A percentile compares a stretch with the other conserved stretches of the same genome.
Evolutionary conservation across 2,797 vertebrate genomes (phyloP).

Genomic region (Pipistrellus kuhlii): DNA sequence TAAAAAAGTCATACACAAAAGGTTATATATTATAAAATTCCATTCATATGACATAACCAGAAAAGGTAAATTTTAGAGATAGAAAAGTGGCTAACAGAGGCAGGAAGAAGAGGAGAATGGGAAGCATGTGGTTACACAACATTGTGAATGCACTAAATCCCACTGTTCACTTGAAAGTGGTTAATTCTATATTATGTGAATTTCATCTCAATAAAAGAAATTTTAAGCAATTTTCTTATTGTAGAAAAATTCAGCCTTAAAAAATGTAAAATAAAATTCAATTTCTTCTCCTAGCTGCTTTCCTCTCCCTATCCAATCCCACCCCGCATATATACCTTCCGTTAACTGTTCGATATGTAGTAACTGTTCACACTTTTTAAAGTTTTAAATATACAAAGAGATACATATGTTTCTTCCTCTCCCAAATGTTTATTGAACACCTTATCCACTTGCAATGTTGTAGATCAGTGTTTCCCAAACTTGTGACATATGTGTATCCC

Average conservation of each 20-base stretch:
- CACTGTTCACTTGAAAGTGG: background rate
- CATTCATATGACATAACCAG: background rate
- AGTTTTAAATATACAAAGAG: background rate
- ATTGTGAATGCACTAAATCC: background rate
- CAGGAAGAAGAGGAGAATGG: background rate
- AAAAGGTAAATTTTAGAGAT: background rate
- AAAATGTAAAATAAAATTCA: background rate
- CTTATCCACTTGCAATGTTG: background rate
- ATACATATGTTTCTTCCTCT: background rate
- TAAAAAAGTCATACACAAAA: background rate
- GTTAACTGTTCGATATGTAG: background rate
- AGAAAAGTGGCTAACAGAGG: background rate
- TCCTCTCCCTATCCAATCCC: background rate
- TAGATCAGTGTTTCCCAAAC: too few species aligned
- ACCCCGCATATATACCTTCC: background rate
- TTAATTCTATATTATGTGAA: background rate
- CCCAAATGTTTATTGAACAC: background rate
- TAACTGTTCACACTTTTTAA: background rate
- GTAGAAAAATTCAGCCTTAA: background rate
- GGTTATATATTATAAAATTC: background rate
- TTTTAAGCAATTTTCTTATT: background rate
- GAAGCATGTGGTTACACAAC: background rate
- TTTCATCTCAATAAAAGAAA: slow-evolving; percentile 4
- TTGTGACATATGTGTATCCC: too few species aligned
- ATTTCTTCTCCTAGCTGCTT: background rate